Evolutionary conservation across 2,797 vertebrate genomes (phyloP).

Genomic region (Pelobates cultripes): DNA sequence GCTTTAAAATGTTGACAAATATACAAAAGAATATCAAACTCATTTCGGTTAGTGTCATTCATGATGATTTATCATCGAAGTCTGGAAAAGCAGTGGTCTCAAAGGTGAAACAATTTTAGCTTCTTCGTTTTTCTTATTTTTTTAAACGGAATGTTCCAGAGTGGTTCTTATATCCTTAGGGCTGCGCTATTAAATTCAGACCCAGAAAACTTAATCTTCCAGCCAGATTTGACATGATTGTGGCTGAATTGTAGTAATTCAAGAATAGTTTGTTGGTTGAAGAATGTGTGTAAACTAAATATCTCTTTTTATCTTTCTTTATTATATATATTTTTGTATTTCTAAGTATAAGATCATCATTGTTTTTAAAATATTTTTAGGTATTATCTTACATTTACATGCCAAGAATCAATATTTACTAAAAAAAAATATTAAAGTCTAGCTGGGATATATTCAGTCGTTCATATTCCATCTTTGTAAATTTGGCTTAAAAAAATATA

Average conservation of each 20-base stretch:
- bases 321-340: too few relatives aligned
- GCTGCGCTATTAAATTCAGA: slow-evolving; percentile 75
- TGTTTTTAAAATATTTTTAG: too few relatives aligned
- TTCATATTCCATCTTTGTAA: too few relatives aligned
- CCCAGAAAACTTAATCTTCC: slow-evolving; percentile 74
- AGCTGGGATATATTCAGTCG: too few relatives aligned
- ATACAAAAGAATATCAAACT: slow-evolving; percentile 67
- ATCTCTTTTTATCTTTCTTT: slow-evolving; percentile 1
- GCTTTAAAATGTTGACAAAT: slow-evolving; percentile 60
- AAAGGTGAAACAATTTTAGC: slow-evolving; percentile 70
- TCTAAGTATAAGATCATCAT: too few relatives aligned
- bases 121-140: slow-evolving; percentile 59
- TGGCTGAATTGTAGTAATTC: slow-evolving; percentile 61
- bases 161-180: slow-evolving; percentile 73
- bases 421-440: too few relatives aligned
- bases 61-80: slow-evolving; percentile 65
- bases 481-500: too few relatives aligned
- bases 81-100: slow-evolving; percentile 64
- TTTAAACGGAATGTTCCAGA: slow-evolving; percentile 67
- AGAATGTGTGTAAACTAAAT: slow-evolving; percentile 35
- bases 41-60: slow-evolving; percentile 70
- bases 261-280: slow-evolving; percentile 63
- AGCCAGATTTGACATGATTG: slow-evolving; percentile 74
- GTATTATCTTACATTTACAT: too few relatives aligned
- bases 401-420: too few relatives aligned